Evolutionary conservation across 1,140 invertebrate species (phyloP), one percentile per base, ranked within the genome.

Genomic region (Drosophila nigromelanica): DNA sequence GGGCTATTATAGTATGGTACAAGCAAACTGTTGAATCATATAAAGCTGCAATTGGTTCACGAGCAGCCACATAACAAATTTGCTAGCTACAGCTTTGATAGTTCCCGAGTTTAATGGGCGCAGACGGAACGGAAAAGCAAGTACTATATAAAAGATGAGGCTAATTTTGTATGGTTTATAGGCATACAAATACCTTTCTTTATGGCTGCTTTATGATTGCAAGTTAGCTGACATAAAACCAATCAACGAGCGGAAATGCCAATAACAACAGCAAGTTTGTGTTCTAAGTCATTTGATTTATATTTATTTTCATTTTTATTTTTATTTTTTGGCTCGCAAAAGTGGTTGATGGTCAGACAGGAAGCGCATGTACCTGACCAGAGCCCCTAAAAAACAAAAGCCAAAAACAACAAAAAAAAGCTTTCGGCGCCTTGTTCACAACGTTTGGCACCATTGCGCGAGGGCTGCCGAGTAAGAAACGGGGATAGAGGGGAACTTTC

Each of bases 231-330:
- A 40, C 39, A 54, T 33, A 7, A 54, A 45, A 4, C 15, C 50
- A 63, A 54, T 63, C 37, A 43, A 43, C 39, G 48, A 18, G 14
- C 50, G 50, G 50, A 52, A 52, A 52, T 52, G 50, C 50, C 55
- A 30, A 43, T 39, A 43, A 35, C 48, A 43, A 12, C 14, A 24
- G 42, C 43, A 61, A 67, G 78, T 81, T 81, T 59, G 78, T 81
- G 73, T 72, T 75, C 60, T 63, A 66, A 81, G 78, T 81, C 78
- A 70, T 81, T 81, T 27, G 52, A 59, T 64, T 70, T 45, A 15
- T 24, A 27, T 5, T n/a, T 11, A 8, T 35, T 35, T 35, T 35
- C 8, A 8, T 8, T 7, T 35, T 35, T 35, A 8, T 33, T 33
- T 6, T 33, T 0, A 7, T 10, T 35, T 35, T 35, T 35, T 35